These are phyloP conservation scores for Xiphophorus hellerii DNA, from an alignment of 2,113 vertebrate genomes.

Conservation along the genomic window DNA sequence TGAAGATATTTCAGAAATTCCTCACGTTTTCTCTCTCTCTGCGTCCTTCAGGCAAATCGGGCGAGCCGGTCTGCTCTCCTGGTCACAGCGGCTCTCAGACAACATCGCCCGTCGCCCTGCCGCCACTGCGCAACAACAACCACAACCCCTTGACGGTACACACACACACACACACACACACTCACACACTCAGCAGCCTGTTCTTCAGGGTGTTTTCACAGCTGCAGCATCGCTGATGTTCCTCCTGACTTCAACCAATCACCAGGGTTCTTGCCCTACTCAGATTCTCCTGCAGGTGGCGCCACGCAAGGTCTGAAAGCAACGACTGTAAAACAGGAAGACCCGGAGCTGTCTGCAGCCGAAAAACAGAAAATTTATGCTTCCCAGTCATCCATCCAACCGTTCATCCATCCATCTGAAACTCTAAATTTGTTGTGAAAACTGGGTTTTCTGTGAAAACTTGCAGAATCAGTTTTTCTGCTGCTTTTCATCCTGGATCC, in stretches of 20 bases:
- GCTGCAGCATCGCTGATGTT: background rate
- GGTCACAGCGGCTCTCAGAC: slow-evolving; percentile 68
- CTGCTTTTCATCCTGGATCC: background rate
- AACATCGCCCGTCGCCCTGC: slow-evolving; percentile 64
- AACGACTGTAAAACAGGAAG: background rate
- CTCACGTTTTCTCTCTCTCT: background rate
- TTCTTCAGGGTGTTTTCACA: background rate
- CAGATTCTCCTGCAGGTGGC: background rate
- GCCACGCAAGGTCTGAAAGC: background rate
- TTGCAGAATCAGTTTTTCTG: background rate
- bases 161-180: background rate
- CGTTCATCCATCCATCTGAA: background rate
- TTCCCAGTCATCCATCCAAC: no score
- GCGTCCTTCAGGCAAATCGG: slow-evolving; percentile 63
- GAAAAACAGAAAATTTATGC: no score
- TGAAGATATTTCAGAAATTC: background rate
- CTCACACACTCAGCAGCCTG: background rate
- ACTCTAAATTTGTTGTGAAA: background rate
- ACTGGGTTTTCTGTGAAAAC: background rate
- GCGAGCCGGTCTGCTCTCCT: slow-evolving; percentile 69
- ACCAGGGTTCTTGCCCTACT: no score
- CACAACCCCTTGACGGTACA: slow-evolving; percentile 62
- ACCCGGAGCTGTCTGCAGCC: no score
- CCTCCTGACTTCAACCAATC: background rate
- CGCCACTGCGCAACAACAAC: slow-evolving; percentile 68